These are phyloP conservation scores for Phycodurus eques DNA, from an alignment of 2,113 vertebrate genomes.

Conservation along the genomic window DNA sequence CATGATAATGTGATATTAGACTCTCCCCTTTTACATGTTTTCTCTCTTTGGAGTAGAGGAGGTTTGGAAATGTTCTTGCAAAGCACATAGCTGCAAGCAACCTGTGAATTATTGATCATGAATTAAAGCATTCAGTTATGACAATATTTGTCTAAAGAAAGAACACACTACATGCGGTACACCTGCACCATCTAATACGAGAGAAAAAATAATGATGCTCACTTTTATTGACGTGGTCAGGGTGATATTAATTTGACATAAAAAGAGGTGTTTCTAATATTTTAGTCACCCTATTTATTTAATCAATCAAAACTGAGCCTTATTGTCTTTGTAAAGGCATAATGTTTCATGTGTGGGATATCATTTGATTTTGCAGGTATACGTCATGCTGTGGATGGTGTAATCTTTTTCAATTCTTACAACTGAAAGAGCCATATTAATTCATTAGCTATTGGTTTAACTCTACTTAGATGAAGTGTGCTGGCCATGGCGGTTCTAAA, in stretches of 20 bases:
- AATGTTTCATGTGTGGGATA: neutral
- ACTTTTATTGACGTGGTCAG: neutral
- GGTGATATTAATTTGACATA: neutral
- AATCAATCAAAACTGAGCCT: neutral
- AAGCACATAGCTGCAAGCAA: slow-evolving; percentile 66
- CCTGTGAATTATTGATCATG: slow-evolving; percentile 67
- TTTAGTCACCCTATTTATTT: neutral
- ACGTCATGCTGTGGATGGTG: neutral
- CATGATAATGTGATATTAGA: slow-evolving; percentile 56
- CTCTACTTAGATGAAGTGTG: neutral
- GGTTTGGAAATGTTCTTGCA: slow-evolving; percentile 45
- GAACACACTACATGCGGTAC: slow-evolving; percentile 12
- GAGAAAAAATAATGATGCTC: neutral
- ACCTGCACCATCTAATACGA: neutral
- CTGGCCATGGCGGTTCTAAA: neutral
- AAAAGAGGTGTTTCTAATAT: neutral
- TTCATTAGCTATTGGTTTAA: neutral
- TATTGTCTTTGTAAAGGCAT: neutral
- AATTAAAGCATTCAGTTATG: slow-evolving; percentile 50
- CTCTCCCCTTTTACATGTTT: slow-evolving; percentile 24
- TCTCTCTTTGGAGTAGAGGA: slow-evolving; percentile 41
- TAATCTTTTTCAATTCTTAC: neutral
- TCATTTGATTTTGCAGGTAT: neutral
- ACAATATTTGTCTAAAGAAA: slow-evolving; percentile 54
- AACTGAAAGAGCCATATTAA: neutral